Conservation (phyloP, 2,113 vertebrate species). For the Etheostoma spectabile region DNA sequence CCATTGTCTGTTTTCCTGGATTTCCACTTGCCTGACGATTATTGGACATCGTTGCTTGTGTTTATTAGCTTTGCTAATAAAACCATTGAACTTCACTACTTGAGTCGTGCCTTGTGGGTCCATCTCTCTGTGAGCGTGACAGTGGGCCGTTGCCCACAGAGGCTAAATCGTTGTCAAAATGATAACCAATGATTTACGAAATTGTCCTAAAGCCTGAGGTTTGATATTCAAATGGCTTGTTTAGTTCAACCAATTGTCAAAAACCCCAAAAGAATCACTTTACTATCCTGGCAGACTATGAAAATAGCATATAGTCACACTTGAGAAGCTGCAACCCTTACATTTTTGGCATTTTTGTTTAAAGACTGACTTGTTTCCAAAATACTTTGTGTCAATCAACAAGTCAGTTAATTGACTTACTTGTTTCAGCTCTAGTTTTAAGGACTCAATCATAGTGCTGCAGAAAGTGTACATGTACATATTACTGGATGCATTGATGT, state of each 20-base stretch:
- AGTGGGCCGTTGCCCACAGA: too few relatives aligned
- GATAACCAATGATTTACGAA: too few relatives aligned
- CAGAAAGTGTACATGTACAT: background rate
- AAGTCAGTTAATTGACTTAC: background rate
- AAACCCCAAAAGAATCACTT: background rate
- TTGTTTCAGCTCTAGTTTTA: background rate
- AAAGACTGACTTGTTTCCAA: background rate
- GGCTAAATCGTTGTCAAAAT: too few relatives aligned
- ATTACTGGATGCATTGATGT: background rate
- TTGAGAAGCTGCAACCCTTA: background rate
- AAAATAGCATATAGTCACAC: background rate
- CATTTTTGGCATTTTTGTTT: background rate
- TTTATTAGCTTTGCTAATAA: too few relatives aligned
- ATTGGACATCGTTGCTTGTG: too few relatives aligned
- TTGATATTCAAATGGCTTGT: background rate
- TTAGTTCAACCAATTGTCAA: background rate
- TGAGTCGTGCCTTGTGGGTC: too few relatives aligned
- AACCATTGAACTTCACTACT: too few relatives aligned
- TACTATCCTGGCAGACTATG: background rate
- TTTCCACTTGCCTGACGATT: too few relatives aligned
- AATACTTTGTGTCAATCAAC: background rate
- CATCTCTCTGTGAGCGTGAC: too few relatives aligned
- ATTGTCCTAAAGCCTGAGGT: background rate
- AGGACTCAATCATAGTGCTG: background rate
- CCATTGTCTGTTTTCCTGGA: too few relatives aligned